Conservation (phyloP, 2,888 invertebrate species). For the Ichneumoninae sp. region DNA sequence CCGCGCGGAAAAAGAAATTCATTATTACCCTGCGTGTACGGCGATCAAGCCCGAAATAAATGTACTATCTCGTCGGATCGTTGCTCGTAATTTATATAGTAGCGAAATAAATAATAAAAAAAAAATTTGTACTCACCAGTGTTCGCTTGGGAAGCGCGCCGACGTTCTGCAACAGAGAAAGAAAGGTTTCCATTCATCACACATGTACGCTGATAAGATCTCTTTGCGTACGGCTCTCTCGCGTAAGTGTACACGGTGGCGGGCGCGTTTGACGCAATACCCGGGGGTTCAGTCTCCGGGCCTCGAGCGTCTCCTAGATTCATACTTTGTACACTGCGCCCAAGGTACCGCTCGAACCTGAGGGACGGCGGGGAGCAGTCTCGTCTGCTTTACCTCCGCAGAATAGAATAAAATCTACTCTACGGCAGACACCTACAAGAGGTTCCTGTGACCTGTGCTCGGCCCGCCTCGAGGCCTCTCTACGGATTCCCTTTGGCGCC, state of each 20-base stretch:
- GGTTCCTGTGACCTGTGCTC: slow-evolving; percentile 33
- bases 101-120: slow-evolving; percentile 1
- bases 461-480: slow-evolving; percentile 35
- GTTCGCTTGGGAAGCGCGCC: slow-evolving; percentile 39
- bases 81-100: slow-evolving; percentile 23
- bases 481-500: slow-evolving; percentile 49
- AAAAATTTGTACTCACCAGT: slow-evolving; percentile 52
- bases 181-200: slow-evolving; percentile 38
- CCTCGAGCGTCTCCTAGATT: slow-evolving; percentile 19
- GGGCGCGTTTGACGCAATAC: slow-evolving; percentile 6
- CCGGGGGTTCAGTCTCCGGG: slow-evolving; percentile 20
- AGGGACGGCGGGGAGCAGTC: slow-evolving; percentile 10
- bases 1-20: slow-evolving; percentile 11
- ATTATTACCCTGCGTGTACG: slow-evolving; percentile 38
- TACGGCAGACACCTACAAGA: slow-evolving; percentile 46
- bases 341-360: slow-evolving; percentile 4
- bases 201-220: slow-evolving; percentile 20
- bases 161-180: slow-evolving; percentile 59
- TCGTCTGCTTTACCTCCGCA: slow-evolving; percentile 29
- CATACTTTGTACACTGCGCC: slow-evolving; percentile 20
- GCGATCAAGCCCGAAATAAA: slow-evolving; percentile 48
- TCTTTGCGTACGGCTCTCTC: neutral
- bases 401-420: slow-evolving; percentile 22
- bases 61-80: slow-evolving; percentile 49
- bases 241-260: neutral